Conservation (phyloP, 1,140 invertebrate species). For the Ganaspis sp. region DNA sequence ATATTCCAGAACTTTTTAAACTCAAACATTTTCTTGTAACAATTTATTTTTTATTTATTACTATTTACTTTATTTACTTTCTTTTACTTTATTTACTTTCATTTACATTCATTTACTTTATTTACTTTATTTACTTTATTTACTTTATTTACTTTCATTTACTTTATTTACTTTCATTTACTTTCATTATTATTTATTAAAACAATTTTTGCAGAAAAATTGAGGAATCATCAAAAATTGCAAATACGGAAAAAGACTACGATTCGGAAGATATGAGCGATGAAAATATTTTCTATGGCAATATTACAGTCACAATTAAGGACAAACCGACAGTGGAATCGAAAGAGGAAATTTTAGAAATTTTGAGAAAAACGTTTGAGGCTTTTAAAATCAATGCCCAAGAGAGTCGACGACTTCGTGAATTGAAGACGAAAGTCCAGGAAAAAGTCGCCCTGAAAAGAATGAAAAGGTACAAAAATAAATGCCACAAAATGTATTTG, state of each 20-base stretch:
- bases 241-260: not conserved
- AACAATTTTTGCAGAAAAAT: not conserved
- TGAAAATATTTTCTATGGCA: constrained; percentile 28
- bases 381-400: constrained; percentile 47
- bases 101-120: too few species aligned
- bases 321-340: constrained; percentile 61
- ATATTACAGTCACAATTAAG: constrained; percentile 70
- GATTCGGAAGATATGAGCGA: constrained; percentile 10
- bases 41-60: too few species aligned
- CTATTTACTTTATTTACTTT: too few species aligned
- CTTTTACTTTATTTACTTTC: too few species aligned
- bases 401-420: constrained; percentile 50
- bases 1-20: too few species aligned
- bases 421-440: constrained; percentile 57
- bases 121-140: too few species aligned
- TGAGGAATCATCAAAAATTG: not conserved
- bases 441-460: constrained; percentile 31
- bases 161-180: too few species aligned
- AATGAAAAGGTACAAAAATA: constrained; percentile 29
- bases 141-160: too few species aligned
- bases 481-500: too few species aligned
- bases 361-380: constrained; percentile 55
- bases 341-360: constrained; percentile 42
- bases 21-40: too few species aligned
- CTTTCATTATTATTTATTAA: not conserved